phyloP scores from a whole-genome alignment of 2,888 invertebrate genomes.

The Eristalis tenax region DNA sequence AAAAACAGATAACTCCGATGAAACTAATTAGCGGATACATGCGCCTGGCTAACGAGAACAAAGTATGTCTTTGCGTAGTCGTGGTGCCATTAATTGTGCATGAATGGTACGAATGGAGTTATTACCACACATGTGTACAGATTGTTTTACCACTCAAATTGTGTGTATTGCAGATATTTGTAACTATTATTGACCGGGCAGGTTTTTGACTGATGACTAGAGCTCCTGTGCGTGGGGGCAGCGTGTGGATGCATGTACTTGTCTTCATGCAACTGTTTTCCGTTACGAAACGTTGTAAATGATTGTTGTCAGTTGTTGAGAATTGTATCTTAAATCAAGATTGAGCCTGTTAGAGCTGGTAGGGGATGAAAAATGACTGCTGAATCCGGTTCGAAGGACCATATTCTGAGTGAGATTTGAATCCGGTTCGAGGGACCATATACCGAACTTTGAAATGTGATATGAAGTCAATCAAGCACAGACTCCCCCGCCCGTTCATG shows the following conservation, averaged over 20 bases:
- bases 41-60: constrained; percentile 47
- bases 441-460: no score
- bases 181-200: constrained; percentile 36
- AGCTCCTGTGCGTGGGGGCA: neutral
- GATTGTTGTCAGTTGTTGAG: neutral
- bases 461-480: no score
- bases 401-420: neutral
- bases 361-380: neutral
- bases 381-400: constrained; percentile 41
- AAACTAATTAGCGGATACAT: constrained; percentile 65
- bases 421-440: no score
- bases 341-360: neutral
- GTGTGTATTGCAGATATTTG: constrained; percentile 50
- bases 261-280: neutral
- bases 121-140: constrained; percentile 58
- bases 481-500: no score
- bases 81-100: constrained; percentile 28
- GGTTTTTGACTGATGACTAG: constrained; percentile 42
- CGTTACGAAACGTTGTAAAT: neutral
- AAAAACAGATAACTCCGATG: constrained; percentile 57
- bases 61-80: constrained; percentile 24
- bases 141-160: constrained; percentile 60
- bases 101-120: constrained; percentile 53
- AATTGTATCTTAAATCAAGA: neutral
- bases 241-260: neutral